Percentiles rank a stretch among this genome's conserved stretches.
Conservation (phyloP, 2,797 vertebrate species). For the Eospalax fontanierii region DNA sequence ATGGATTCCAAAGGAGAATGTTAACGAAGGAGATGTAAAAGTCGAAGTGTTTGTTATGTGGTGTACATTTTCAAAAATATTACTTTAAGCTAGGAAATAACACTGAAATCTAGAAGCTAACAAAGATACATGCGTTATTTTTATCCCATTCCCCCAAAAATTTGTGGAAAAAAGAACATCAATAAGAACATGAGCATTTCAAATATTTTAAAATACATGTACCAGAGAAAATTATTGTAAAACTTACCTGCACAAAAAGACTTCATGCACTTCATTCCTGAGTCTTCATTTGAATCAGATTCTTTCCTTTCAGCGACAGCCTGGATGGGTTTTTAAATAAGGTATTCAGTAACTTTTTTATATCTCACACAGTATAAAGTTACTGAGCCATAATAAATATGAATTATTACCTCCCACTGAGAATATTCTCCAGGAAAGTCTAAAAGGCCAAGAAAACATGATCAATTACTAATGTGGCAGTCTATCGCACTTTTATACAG, state of each 20-base stretch:
- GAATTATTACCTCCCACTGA: background rate
- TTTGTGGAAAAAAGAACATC: background rate
- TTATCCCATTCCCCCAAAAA: background rate
- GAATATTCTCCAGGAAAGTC: background rate
- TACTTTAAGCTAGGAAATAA: no score
- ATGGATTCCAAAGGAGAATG: no score
- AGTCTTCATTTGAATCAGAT: background rate
- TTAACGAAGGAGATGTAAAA: no score
- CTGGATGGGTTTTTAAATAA: background rate
- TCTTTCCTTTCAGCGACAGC: background rate
- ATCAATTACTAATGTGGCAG: background rate
- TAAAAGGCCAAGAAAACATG: background rate
- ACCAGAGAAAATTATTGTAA: no score
- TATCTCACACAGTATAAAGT: background rate
- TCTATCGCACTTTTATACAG: no score
- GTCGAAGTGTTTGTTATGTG: no score
- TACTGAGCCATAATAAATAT: background rate
- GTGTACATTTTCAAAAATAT: no score
- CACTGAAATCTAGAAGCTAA: background rate
- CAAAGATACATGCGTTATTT: background rate
- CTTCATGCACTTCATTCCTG: background rate
- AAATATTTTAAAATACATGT: background rate
- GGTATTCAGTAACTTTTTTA: background rate
- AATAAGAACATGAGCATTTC: background rate
- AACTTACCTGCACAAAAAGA: background rate